Conservation (phyloP, 2,113 vertebrate species). For the Motacilla alba region DNA sequence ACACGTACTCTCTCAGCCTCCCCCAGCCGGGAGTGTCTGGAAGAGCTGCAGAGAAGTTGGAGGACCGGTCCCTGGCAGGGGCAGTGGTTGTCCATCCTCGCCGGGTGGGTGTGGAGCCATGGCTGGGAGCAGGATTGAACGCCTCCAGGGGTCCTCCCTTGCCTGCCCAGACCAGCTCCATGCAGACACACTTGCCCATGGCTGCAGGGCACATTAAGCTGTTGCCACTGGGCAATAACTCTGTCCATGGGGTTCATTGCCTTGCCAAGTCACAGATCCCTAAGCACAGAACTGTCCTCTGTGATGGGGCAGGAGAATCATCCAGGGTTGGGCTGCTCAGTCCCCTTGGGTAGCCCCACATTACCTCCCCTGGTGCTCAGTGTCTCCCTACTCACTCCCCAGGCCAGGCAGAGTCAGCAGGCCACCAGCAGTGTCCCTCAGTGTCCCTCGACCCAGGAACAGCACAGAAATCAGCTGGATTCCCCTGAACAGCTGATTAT, state of each 20-base stretch:
- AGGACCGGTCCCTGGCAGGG: fast-evolving
- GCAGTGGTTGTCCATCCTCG: background rate
- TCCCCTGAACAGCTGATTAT: background rate
- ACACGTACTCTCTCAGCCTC: conserved; percentile 6
- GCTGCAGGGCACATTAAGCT: background rate
- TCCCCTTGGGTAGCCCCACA: background rate
- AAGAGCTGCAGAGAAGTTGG: background rate
- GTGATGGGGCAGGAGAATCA: background rate
- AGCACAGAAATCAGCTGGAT: background rate
- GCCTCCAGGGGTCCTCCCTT: background rate
- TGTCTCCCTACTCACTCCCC: background rate
- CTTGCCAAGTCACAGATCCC: background rate
- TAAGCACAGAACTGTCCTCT: background rate
- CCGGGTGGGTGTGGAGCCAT: background rate
- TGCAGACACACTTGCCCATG: background rate
- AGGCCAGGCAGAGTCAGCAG: fast-evolving
- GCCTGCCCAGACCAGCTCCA: background rate
- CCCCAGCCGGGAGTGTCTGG: background rate
- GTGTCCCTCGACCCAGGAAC: background rate
- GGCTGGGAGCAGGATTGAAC: background rate
- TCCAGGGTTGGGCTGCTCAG: background rate
- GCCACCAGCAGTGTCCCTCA: background rate
- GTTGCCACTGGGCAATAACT: background rate
- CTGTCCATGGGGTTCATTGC: background rate
- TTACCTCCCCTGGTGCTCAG: background rate